Base-by-base conservation (phyloP, 2,888 invertebrate species). In the Notodonta ziczac region DNA sequence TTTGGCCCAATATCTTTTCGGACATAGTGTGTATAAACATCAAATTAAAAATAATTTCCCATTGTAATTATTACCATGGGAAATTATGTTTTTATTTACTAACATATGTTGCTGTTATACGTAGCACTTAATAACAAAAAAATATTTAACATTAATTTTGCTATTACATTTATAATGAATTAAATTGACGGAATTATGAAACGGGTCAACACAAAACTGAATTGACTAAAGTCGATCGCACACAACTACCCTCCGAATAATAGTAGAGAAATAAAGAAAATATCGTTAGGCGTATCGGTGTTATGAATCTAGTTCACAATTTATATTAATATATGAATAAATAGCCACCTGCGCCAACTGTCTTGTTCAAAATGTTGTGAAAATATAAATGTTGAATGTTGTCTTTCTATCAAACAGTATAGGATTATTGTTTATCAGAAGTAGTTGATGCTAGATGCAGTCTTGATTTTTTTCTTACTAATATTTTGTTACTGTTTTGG, bases 401-500 rank as follows among this genome's bases (percentile, higher is more conserved):
- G 90, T 90, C 81, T 79, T 83, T 74, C 76, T 81, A 73, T 78
- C 78, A 71, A 74, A 79, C 78, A 74, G 78, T 76, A 74, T 88
- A 87, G 87, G 81, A 77, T 24, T 80, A 87, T 88, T 85, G 83
- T 86, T 89, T 88, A 83, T 83, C 84, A 85, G 86, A 83, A 81
- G 91, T 93, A 93, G 92, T 90, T 85, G 77, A 90, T 90, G 93
- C 93, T 93, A 93, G 93, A 88, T 92, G 91, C 93, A 89, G 87
- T 85, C 87, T 86, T 91, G 81, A 86, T 90, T 91, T 91, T 69
- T 90, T 92, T 91, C 90, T 86, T 91, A 92, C 93, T 93, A 93
- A 93, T 93, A 83, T 78, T 90, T 93, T 93, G 92, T 93, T 93
- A 92, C 88, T 91, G 91, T 92, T 92, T 93, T 91, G 92, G 93